These are phyloP conservation scores for Actinia equina DNA, from an alignment of 64 coral and sea anemone genomes.

Conservation along the genomic window DNA sequence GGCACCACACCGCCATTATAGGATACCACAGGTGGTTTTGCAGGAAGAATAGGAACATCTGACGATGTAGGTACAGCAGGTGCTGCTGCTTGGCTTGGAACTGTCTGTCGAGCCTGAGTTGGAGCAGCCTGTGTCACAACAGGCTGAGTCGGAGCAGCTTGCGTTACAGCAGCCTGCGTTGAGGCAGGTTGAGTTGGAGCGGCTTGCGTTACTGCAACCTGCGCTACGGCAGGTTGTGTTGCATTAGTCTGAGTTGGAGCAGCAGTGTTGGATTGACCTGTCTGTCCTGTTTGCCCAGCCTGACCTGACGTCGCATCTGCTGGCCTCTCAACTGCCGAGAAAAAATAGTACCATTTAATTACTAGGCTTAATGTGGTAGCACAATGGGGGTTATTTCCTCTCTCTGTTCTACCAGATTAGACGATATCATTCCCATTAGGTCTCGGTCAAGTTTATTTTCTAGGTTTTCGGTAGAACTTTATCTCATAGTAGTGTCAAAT, in stretches of 20 bases:
- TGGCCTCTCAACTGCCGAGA: neutral
- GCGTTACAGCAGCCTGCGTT: neutral
- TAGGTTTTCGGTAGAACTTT: too few relatives aligned
- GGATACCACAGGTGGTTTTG: neutral
- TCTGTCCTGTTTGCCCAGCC: neutral
- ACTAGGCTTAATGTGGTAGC: too few relatives aligned
- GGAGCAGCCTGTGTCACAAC: neutral
- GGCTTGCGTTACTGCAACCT: neutral
- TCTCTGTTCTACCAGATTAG: too few relatives aligned
- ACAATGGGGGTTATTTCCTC: too few relatives aligned
- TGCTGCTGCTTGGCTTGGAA: neutral
- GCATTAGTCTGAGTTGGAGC: neutral
- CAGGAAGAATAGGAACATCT: constrained; percentile 14
- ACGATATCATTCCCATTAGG: too few relatives aligned
- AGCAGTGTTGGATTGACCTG: neutral
- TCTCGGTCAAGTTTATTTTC: too few relatives aligned
- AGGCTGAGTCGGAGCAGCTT: neutral
- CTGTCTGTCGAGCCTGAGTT: neutral
- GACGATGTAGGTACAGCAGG: neutral
- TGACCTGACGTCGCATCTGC: neutral
- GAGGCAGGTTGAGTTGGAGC: neutral
- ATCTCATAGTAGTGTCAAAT: neutral
- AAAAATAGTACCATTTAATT: neutral
- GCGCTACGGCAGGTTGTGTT: neutral
- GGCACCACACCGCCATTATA: constrained; percentile 16